Evolutionary conservation across 2,797 vertebrate species (phyloP).

Genomic region (Acrossocheilus fasciatus): DNA sequence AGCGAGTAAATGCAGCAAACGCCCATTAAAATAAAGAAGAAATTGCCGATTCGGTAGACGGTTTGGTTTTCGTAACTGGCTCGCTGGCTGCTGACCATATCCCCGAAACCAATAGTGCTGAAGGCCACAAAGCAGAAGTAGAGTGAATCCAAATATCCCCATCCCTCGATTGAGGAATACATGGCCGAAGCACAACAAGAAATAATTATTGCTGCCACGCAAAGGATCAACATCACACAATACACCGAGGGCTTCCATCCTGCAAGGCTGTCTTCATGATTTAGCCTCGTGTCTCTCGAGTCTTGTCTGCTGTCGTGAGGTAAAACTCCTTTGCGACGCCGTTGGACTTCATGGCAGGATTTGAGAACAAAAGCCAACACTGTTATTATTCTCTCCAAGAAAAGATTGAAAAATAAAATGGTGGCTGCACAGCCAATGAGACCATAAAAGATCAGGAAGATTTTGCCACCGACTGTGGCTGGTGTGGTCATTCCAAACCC

Average conservation of each 20-base stretch:
- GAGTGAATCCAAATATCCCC: conserved; percentile 87
- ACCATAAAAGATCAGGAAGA: conserved; percentile 88
- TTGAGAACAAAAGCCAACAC: conserved; percentile 83
- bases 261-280: conserved; percentile 62
- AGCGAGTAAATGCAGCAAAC: conserved; percentile 90
- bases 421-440: conserved; percentile 87
- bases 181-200: conserved; percentile 88
- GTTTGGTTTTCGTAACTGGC: conserved; percentile 73
- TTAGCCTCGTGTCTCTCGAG: conserved; percentile 48
- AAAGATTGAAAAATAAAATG: conserved; percentile 89
- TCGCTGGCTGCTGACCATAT: conserved; percentile 88
- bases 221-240: conserved; percentile 87
- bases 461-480: conserved; percentile 82
- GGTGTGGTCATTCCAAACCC: conserved; percentile 90
- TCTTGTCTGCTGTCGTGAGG: conserved; percentile 66
- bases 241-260: conserved; percentile 90
- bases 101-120: conserved; percentile 89
- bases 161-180: conserved; percentile 84
- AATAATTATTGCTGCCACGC: conserved; percentile 81
- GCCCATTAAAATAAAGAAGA: conserved; percentile 85
- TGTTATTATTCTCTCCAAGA: conserved; percentile 87
- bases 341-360: conserved; percentile 79
- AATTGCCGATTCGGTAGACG: conserved; percentile 84
- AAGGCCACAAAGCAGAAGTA: conserved; percentile 91
- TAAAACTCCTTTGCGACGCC: conserved; percentile 74